phyloP scores from a whole-genome alignment of 2,888 invertebrate species.

The Epistrophella euchroma region DNA sequence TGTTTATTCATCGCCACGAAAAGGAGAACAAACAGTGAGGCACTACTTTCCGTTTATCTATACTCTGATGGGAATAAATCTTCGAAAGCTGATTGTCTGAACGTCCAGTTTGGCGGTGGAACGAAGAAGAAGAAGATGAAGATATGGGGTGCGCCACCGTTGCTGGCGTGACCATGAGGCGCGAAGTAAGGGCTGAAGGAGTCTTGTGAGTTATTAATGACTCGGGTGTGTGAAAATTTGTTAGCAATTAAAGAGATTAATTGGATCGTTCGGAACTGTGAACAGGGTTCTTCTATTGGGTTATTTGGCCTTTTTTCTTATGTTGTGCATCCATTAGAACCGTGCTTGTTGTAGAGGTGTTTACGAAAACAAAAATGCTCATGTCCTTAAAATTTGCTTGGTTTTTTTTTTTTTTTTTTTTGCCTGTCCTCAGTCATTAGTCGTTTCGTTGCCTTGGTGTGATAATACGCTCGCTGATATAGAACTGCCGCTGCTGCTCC shows the following conservation, averaged over 20 bases:
- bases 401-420: conserved; percentile 38
- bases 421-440: conserved; percentile 64
- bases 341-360: conserved; percentile 23
- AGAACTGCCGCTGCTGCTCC: not conserved
- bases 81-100: conserved; percentile 62
- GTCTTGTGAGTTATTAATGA: conserved; percentile 75
- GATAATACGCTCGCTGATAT: conserved; percentile 66
- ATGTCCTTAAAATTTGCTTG: conserved; percentile 70
- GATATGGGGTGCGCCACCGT: not conserved
- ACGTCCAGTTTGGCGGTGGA: conserved; percentile 24
- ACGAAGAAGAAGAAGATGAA: no score
- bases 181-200: conserved; percentile 19
- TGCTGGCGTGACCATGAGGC: not conserved
- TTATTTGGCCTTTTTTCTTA: conserved; percentile 51
- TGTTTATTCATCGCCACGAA: conserved; percentile 29
- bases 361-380: conserved; percentile 47
- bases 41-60: conserved; percentile 8
- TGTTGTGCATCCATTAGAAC: conserved; percentile 66
- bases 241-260: conserved; percentile 79
- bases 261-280: conserved; percentile 76
- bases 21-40: conserved; percentile 7
- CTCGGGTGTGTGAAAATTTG: conserved; percentile 77
- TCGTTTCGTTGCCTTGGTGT: conserved; percentile 61
- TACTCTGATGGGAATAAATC: conserved; percentile 58
- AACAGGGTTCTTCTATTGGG: conserved; percentile 73